Conservation (phyloP, 2,113 vertebrate genomes). For the Nycticryphes semicollaris region DNA sequence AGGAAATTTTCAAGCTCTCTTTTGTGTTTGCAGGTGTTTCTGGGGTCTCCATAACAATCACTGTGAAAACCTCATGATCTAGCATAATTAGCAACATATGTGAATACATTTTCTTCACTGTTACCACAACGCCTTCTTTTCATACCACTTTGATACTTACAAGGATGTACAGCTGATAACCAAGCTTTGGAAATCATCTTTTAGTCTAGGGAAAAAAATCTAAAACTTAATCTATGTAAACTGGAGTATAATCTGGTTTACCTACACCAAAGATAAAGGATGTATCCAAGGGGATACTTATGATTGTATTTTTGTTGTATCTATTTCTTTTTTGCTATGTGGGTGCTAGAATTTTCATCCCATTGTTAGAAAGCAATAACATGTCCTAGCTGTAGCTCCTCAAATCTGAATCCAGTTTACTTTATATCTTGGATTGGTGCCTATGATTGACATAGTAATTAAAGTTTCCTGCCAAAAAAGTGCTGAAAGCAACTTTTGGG, state of each 20-base stretch:
- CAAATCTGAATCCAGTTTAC: neutral
- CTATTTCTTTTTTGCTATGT: neutral
- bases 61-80: neutral
- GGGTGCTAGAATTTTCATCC: neutral
- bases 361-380: neutral
- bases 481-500: neutral
- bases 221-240: neutral
- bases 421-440: neutral
- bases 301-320: neutral
- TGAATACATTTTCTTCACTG: neutral
- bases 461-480: neutral
- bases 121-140: neutral
- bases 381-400: neutral
- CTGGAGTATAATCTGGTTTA: neutral
- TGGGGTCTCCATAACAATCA: neutral
- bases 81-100: neutral
- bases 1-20: neutral
- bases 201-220: neutral
- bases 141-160: neutral
- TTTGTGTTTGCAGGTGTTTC: neutral
- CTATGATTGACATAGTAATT: neutral
- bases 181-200: neutral
- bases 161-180: neutral
- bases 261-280: neutral
- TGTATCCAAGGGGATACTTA: neutral